A percentile compares a stretch with the other conserved stretches of the same genome.
Evolutionary conservation across 2,113 vertebrate species (phyloP).

Genomic region (Andinoacara biseriatus): DNA sequence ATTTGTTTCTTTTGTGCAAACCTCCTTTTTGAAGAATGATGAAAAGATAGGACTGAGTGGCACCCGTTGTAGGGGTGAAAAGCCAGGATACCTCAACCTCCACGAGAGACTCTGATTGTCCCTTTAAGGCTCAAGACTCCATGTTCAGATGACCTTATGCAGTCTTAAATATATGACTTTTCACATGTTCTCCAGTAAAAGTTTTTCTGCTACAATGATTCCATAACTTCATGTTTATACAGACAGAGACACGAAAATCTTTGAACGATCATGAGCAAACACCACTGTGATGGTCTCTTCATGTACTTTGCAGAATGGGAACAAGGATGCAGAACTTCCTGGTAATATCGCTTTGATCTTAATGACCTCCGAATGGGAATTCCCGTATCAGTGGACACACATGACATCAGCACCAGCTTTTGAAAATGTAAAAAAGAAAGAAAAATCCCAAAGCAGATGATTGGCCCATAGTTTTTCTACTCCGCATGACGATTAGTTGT

Average conservation of each 20-base stretch:
- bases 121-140: background rate
- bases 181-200: background rate
- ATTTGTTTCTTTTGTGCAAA: background rate
- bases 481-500: constrained; percentile 12
- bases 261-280: constrained; percentile 2
- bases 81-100: background rate
- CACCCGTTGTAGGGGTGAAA: background rate
- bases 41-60: background rate
- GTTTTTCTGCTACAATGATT: background rate
- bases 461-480: constrained; percentile 37
- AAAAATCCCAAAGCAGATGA: constrained; percentile 19
- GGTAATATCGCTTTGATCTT: constrained; percentile 49
- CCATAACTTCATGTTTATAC: background rate
- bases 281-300: background rate
- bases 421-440: constrained; percentile 13
- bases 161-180: background rate
- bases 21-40: background rate
- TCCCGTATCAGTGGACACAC: background rate
- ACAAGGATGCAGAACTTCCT: constrained; percentile 27
- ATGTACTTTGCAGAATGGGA: constrained; percentile 22
- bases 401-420: constrained; percentile 18
- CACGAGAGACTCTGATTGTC: background rate
- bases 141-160: background rate
- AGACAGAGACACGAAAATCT: background rate
- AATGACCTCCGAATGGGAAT: constrained; percentile 29